Base-by-base conservation (phyloP, 1,140 invertebrate genomes). In the Subanguina moxae region DNA sequence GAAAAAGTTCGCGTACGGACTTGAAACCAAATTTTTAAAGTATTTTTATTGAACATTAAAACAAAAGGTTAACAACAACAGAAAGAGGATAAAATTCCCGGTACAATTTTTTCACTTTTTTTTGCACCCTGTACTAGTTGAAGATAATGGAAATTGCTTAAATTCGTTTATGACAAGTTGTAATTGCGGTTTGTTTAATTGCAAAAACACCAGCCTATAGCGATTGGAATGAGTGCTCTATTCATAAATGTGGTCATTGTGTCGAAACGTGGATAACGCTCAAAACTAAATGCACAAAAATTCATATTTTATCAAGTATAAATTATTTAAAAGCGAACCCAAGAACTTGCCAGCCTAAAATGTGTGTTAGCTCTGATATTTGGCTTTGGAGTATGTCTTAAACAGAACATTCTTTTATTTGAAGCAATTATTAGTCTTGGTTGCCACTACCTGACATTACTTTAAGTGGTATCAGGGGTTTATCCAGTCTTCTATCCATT, bases 181-280 rank as follows among this genome's bases (percentile, higher is more conserved):
- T n/a, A n/a, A n/a, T n/a, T n/a, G n/a, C n/a, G n/a, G n/a, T n/a
- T n/a, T n/a, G n/a, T n/a, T n/a, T n/a, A n/a, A n/a, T n/a, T n/a
- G n/a, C n/a, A n/a, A n/a, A 13, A 21, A 11, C 19, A 21, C 59
- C 0, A 8, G 13, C 5, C 8, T 38, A 72, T 21, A 11, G 46
- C 68, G 9, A 73, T 73, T 15, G 75, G 74, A 65, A 76, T 72
- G 15, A 76, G 42, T 23, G 58, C 57, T 1, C 65, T 65, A 25
- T 76, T 76, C 68, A 76, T 77, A 57, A 76, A 76, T 21, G 74
- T 77, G 15, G 73, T 75, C 3, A 77, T 63, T 59, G 71, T 56
- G 62, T 76, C 76, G 46, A 78, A 76, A 13, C 74, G 76, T 15
- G 74, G 74, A 43, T 76, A 76, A 27, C 65, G 28, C 25, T 76